These are phyloP conservation scores for Tenthredo amoena DNA, from an alignment of 2,888 invertebrate genomes.

Conservation along the genomic window DNA sequence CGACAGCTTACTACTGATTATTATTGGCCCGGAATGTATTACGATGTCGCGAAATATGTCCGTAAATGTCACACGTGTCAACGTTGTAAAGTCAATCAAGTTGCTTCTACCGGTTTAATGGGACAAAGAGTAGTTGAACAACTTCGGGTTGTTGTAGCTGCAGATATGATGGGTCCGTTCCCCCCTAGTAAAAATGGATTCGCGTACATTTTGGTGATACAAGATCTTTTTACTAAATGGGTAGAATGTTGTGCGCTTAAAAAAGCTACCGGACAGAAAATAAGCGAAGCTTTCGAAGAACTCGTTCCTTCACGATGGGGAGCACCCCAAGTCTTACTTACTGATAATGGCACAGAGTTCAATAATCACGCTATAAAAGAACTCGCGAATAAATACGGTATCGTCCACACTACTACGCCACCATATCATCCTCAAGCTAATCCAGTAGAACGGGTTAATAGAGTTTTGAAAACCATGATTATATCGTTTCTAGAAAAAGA, in stretches of 20 bases:
- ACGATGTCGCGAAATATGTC: too few relatives aligned
- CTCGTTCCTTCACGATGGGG: slow-evolving; percentile 44
- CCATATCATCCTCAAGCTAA: slow-evolving; percentile 59
- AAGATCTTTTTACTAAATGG: slow-evolving; percentile 60
- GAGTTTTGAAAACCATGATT: not conserved
- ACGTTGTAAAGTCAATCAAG: too few relatives aligned
- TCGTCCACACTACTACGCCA: too few relatives aligned
- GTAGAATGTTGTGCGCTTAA: slow-evolving; percentile 56
- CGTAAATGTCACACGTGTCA: too few relatives aligned
- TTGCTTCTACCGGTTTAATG: slow-evolving; percentile 57
- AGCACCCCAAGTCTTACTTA: too few relatives aligned
- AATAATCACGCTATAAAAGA: too few relatives aligned
- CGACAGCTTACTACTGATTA: too few relatives aligned
- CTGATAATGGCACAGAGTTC: too few relatives aligned
- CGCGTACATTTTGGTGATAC: slow-evolving; percentile 57
- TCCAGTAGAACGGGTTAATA: slow-evolving; percentile 59
- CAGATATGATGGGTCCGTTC: slow-evolving; percentile 59
- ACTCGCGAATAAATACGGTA: too few relatives aligned
- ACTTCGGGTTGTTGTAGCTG: slow-evolving; percentile 59
- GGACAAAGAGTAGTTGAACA: slow-evolving; percentile 40
- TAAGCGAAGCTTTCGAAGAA: slow-evolving; percentile 47
- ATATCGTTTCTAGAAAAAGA: slow-evolving; percentile 53
- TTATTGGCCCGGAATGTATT: too few relatives aligned
- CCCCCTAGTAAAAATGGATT: slow-evolving; percentile 55
- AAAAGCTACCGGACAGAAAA: slow-evolving; percentile 54